Conservation (phyloP, 1,140 invertebrate species). For the Euborellia annulipes region DNA sequence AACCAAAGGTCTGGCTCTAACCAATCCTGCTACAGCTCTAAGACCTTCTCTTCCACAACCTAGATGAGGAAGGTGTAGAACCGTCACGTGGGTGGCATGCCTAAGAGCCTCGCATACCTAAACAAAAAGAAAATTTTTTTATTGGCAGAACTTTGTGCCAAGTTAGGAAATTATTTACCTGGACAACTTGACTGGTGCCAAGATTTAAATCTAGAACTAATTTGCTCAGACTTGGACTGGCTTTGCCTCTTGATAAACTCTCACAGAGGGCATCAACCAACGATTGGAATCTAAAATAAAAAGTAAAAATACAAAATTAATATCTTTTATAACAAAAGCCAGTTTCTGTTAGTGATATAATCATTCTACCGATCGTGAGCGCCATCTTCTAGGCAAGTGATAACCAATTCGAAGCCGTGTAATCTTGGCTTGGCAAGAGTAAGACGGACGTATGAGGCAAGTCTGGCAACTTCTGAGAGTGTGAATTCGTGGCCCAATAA, state of each 20-base stretch:
- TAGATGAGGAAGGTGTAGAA: conserved; percentile 37
- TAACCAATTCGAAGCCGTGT: conserved; percentile 33
- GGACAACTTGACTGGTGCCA: conserved; percentile 32
- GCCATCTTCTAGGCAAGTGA: conserved; percentile 33
- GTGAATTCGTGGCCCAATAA: conserved; percentile 32
- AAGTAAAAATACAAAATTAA: conserved; percentile 1
- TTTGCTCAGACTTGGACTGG: conserved; percentile 25
- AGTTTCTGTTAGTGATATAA: neutral
- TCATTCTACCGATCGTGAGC: conserved; percentile 27
- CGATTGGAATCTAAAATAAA: conserved; percentile 29
- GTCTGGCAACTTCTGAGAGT: conserved; percentile 25
- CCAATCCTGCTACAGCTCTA: conserved; percentile 28
- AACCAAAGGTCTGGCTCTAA: conserved; percentile 30
- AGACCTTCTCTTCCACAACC: conserved; percentile 36
- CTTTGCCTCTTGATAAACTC: conserved; percentile 24
- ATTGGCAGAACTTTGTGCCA: no score
- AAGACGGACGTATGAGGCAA: conserved; percentile 30
- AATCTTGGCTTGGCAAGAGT: conserved; percentile 29
- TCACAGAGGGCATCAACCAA: conserved; percentile 34
- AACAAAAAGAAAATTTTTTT: no score
- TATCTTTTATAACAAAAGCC: conserved; percentile 1
- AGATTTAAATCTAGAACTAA: conserved; percentile 36
- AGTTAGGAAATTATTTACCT: conserved; percentile 12
- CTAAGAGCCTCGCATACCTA: conserved; percentile 29
- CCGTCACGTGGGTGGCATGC: conserved; percentile 30